Evolutionary conservation across 2,113 vertebrate species (phyloP).

Genomic region (Pygathrix nemaeus): DNA sequence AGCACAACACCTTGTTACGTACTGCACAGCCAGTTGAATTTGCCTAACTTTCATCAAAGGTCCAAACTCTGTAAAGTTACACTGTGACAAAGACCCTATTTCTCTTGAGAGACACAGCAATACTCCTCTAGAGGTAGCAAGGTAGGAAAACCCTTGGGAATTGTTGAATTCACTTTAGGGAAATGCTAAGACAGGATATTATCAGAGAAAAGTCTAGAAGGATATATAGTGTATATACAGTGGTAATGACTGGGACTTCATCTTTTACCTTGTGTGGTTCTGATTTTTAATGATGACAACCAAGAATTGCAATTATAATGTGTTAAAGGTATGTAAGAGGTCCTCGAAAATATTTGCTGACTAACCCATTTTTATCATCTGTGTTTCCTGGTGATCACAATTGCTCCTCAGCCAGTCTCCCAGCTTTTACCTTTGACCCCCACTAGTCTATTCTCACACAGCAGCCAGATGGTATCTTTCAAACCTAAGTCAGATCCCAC

Average conservation of each 20-base stretch:
- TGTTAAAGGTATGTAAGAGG: fast-evolving
- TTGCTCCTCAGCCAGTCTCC: fast-evolving
- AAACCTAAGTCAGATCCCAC: too few relatives aligned
- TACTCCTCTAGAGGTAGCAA: background rate
- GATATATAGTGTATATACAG: fast-evolving
- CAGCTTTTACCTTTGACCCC: too few relatives aligned
- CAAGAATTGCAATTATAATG: background rate
- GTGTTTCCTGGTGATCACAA: background rate
- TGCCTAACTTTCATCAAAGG: background rate
- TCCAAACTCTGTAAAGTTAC: background rate
- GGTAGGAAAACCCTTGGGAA: background rate
- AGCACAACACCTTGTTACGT: background rate
- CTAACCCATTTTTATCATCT: background rate
- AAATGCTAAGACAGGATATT: background rate
- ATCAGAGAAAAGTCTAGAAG: background rate
- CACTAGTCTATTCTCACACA: background rate
- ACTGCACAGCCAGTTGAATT: background rate
- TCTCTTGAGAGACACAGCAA: background rate
- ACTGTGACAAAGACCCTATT: background rate
- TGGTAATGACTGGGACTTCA: background rate
- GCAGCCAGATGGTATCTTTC: background rate
- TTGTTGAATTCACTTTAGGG: background rate
- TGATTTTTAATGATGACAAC: background rate
- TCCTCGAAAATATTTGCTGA: background rate
- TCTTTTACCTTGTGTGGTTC: background rate